phyloP scores from a whole-genome alignment of 2,113 vertebrate genomes.

The Mungos mungo region DNA sequence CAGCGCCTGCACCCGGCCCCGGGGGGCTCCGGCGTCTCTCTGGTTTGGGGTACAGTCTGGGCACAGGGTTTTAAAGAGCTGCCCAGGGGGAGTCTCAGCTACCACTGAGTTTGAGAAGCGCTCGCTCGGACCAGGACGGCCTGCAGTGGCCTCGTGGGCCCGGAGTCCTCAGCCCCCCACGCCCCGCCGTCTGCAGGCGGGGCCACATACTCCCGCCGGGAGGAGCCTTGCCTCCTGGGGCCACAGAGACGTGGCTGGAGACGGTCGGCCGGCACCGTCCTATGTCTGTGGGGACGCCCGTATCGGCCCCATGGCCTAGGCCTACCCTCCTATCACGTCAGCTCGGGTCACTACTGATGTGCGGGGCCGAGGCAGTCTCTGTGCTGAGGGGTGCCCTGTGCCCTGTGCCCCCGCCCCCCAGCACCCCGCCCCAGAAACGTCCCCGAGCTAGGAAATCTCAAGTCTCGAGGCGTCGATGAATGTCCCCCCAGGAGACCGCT shows the following conservation, averaged over 20 bases:
- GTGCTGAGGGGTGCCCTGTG: not conserved
- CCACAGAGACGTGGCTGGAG: not conserved
- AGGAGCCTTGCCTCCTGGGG: not conserved
- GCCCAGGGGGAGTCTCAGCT: not conserved
- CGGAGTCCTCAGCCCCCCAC: too few relatives aligned
- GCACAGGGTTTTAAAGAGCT: not conserved
- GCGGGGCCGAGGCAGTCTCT: too few relatives aligned
- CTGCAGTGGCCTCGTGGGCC: not conserved
- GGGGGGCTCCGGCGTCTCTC: not conserved
- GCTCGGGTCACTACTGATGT: not conserved
- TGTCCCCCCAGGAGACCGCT: not conserved
- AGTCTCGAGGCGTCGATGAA: not conserved
- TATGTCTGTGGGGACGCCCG: too few relatives aligned
- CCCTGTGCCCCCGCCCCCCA: not conserved
- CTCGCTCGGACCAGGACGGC: not conserved
- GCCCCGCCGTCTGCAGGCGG: not conserved
- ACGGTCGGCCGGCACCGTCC: rapidly evolving
- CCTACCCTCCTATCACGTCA: not conserved
- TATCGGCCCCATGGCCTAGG: not conserved
- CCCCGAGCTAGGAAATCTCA: not conserved
- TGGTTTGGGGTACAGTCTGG: not conserved
- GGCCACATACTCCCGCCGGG: too few relatives aligned
- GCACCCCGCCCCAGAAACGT: not conserved
- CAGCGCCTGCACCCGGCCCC: not conserved
- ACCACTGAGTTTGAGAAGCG: not conserved